Evolutionary conservation across 2,888 invertebrate species (phyloP).

Genomic region (Drosophila acutilabella): DNA sequence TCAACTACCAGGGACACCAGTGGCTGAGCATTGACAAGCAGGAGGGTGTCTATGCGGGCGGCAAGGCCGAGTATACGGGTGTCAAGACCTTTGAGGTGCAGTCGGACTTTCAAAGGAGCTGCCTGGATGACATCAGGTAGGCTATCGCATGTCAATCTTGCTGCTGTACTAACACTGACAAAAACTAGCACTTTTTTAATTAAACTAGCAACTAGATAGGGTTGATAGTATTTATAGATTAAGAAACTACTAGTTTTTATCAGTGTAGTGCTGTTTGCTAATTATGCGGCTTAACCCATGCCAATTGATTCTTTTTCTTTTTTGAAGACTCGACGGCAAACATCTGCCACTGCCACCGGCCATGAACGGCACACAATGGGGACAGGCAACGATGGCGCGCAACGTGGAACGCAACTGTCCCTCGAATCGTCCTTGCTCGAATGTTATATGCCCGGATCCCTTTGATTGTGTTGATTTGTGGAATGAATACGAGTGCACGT

Average conservation of each 20-base stretch:
- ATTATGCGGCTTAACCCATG: slow-evolving; percentile 28
- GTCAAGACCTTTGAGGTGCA: slow-evolving; percentile 96
- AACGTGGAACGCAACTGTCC: slow-evolving; percentile 96
- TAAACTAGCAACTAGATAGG: too few relatives aligned
- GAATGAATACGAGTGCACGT: slow-evolving; percentile 99
- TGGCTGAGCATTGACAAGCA: slow-evolving; percentile 96
- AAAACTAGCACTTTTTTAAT: too few relatives aligned
- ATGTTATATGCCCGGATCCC: slow-evolving; percentile 96
- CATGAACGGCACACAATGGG: slow-evolving; percentile 98
- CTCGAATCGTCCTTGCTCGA: slow-evolving; percentile 97
- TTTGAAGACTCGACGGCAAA: slow-evolving; percentile 94
- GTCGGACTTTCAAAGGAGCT: slow-evolving; percentile 96
- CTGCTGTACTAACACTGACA: too few relatives aligned
- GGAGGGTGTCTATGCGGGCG: slow-evolving; percentile 97
- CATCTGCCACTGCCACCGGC: slow-evolving; percentile 96
- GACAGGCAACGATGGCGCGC: slow-evolving; percentile 96
- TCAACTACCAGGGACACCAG: slow-evolving; percentile 94
- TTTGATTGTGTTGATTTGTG: slow-evolving; percentile 98
- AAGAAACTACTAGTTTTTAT: too few relatives aligned
- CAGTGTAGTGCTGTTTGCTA: slow-evolving; percentile 11
- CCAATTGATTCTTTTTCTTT: slow-evolving; percentile 1
- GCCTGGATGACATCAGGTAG: slow-evolving; percentile 87
- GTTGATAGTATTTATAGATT: too few relatives aligned
- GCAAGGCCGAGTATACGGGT: slow-evolving; percentile 97
- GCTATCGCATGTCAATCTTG: slow-evolving; percentile 4